These are phyloP conservation scores for Crotalus viridis DNA, from an alignment of 2,113 vertebrate species.

Conservation along the genomic window DNA sequence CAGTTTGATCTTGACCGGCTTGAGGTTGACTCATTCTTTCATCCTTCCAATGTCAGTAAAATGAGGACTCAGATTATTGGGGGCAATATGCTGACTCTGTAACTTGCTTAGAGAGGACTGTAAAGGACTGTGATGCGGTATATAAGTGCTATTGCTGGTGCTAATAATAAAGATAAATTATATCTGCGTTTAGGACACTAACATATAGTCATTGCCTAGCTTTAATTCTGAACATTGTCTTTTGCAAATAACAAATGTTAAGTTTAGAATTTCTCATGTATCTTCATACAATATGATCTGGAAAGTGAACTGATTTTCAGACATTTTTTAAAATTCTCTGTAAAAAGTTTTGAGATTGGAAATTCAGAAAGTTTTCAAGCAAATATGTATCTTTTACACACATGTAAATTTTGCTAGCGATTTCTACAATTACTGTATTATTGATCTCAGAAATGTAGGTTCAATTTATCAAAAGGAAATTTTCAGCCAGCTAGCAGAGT, in stretches of 20 bases:
- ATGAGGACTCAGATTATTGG: too few species aligned
- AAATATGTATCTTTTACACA: constrained; percentile 34
- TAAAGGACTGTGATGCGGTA: too few species aligned
- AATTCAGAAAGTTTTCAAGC: constrained; percentile 14
- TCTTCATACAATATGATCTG: not conserved
- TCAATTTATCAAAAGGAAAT: constrained; percentile 41
- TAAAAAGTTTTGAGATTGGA: constrained; percentile 30
- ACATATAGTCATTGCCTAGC: constrained; percentile 20
- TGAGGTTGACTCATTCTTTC: too few species aligned
- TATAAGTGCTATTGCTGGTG: too few species aligned
- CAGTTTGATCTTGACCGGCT: too few species aligned
- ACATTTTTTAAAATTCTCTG: constrained; percentile 25
- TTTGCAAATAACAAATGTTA: constrained; percentile 11
- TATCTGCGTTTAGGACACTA: constrained; percentile 28
- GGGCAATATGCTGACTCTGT: too few species aligned
- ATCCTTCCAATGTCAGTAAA: too few species aligned
- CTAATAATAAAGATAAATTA: constrained; percentile 35
- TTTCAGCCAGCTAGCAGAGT: not conserved
- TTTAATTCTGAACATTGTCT: constrained; percentile 42
- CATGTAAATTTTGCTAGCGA: not conserved
- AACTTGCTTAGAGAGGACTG: too few species aligned
- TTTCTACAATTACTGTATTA: constrained; percentile 51
- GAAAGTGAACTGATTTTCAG: constrained; percentile 31
- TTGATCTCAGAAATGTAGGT: constrained; percentile 37
- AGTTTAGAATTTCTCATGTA: constrained; percentile 7